Percentiles rank a stretch among this genome's conserved stretches.
These are phyloP conservation scores for Akabosia matsudoensis DNA, from an alignment of 1,140 invertebrate genomes.

Conservation along the genomic window DNA sequence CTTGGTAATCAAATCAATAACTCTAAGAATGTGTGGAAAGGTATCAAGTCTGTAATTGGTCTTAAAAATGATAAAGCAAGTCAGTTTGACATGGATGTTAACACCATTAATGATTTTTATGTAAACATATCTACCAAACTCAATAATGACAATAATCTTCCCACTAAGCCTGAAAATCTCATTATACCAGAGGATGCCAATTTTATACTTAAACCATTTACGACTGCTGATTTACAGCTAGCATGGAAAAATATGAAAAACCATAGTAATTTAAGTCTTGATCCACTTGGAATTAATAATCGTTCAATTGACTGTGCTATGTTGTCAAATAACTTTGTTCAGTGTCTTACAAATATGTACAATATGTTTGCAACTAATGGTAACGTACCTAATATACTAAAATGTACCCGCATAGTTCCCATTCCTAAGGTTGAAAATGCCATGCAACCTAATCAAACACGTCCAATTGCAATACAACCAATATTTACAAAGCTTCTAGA, in stretches of 20 bases:
- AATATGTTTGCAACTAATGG: background rate
- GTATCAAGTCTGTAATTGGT: background rate
- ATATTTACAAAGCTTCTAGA: constrained; percentile 24
- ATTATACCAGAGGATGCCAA: no score
- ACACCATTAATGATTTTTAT: constrained; percentile 2
- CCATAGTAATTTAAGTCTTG: background rate
- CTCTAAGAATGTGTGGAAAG: background rate
- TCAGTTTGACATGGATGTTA: background rate
- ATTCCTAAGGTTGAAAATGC: constrained; percentile 23
- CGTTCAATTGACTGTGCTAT: background rate
- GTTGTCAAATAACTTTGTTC: background rate
- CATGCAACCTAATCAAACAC: background rate
- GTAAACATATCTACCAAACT: background rate
- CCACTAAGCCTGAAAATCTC: background rate
- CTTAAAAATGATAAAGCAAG: background rate
- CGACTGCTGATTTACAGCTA: background rate
- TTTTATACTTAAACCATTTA: background rate
- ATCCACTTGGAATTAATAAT: constrained; percentile 6
- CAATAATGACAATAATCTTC: background rate
- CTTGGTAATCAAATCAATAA: background rate
- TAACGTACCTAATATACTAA: constrained; percentile 2
- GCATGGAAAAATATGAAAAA: constrained; percentile 24
- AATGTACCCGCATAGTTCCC: constrained; percentile 21
- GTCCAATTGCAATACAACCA: constrained; percentile 23
- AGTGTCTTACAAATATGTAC: background rate